A percentile compares a stretch with the other conserved stretches of the same genome.
phyloP scores from a whole-genome alignment of 2,113 vertebrate genomes.

The Chionomys nivalis region DNA sequence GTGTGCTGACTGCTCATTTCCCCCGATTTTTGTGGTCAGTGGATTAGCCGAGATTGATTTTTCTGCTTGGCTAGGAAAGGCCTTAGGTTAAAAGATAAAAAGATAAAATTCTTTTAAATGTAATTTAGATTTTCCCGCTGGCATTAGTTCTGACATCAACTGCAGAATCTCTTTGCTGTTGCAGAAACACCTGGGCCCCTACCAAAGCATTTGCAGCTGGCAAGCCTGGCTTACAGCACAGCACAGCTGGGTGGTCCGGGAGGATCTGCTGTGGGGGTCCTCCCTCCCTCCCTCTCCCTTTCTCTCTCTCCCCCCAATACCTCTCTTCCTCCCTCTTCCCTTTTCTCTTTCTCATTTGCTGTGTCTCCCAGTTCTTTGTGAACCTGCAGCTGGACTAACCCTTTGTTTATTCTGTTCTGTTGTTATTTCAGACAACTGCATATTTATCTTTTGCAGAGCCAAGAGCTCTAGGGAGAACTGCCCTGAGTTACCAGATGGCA shows the following conservation, averaged over 20 bases:
- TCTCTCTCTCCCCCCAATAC: accelerated
- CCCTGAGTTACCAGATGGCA: background rate
- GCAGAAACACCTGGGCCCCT: conserved; percentile 76
- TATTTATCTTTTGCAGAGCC: conserved; percentile 49
- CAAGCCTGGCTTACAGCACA: conserved; percentile 26
- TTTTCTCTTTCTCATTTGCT: background rate
- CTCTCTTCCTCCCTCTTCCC: background rate
- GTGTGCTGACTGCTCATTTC: conserved; percentile 68
- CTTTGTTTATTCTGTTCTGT: background rate
- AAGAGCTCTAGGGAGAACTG: conserved; percentile 31
- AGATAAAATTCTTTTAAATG: conserved; percentile 84
- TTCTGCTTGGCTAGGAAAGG: conserved; percentile 84
- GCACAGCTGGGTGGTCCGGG: conserved; percentile 8
- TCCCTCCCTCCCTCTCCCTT: background rate
- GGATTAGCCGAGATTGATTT: conserved; percentile 87
- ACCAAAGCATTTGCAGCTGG: conserved; percentile 1
- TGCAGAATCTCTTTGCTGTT: conserved; percentile 79
- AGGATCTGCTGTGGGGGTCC: accelerated
- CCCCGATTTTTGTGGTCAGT: conserved; percentile 81
- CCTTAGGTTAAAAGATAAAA: conserved; percentile 88
- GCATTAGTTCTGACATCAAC: conserved; percentile 79
- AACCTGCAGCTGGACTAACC: background rate
- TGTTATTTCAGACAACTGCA: background rate
- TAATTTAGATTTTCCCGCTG: conserved; percentile 83
- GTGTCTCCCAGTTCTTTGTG: background rate